Conservation (phyloP, 2,113 vertebrate species). For the Paratilapia polleni region DNA sequence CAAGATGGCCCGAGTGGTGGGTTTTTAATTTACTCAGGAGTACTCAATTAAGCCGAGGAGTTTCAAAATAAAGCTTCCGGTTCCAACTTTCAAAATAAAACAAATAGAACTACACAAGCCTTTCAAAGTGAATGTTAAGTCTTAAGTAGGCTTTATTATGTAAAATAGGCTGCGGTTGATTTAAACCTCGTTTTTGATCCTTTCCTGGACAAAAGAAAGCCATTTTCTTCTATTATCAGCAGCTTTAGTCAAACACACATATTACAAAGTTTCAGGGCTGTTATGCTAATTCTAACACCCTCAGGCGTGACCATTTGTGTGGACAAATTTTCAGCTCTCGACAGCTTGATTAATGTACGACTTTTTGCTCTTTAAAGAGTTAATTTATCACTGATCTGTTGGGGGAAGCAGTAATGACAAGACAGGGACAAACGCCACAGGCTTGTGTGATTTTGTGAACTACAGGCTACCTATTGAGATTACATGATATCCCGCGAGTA, state of each 20-base stretch:
- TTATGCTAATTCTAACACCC: neutral
- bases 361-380: neutral
- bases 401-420: neutral
- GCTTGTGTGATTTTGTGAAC: neutral
- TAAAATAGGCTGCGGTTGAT: neutral
- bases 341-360: neutral
- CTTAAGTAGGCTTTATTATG: neutral
- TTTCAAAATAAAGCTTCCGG: constrained; percentile 34
- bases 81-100: constrained; percentile 45
- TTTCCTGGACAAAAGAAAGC: neutral
- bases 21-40: neutral
- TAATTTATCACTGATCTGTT: neutral
- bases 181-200: too few species aligned
- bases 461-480: neutral
- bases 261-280: neutral
- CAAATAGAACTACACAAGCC: neutral
- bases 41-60: neutral
- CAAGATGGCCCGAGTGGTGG: neutral
- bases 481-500: neutral
- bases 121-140: neutral
- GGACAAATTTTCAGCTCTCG: neutral
- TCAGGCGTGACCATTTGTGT: neutral
- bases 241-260: neutral
- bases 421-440: neutral
- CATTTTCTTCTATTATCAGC: neutral